Conservation (phyloP, 2,113 vertebrate species). For the Clinocottus analis region DNA sequence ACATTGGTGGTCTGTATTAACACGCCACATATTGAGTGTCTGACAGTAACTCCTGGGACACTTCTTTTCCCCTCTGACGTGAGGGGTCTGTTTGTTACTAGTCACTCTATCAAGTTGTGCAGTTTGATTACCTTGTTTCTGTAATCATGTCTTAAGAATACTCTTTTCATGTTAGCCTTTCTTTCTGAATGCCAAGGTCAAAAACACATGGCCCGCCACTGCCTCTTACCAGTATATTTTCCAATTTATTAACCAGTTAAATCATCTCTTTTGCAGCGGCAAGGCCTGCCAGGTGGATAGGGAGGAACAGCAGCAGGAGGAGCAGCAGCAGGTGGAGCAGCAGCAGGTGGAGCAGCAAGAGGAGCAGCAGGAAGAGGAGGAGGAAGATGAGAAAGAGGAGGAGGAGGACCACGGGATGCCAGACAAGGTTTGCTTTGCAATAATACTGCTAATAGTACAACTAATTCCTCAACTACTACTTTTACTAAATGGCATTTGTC, state of each 20-base stretch:
- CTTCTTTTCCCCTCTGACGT: too few relatives aligned
- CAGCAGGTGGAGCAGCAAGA: constrained; percentile 21
- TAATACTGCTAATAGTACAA: background rate
- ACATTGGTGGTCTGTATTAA: too few relatives aligned
- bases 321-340: background rate
- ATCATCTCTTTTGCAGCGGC: constrained; percentile 35
- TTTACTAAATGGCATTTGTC: too few relatives aligned
- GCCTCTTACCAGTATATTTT: background rate
- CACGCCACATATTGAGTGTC: too few relatives aligned
- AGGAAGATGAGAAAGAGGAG: background rate
- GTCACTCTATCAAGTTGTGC: constrained; percentile 73
- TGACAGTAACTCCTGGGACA: too few relatives aligned
- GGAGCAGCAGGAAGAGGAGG: background rate
- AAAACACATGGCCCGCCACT: too few relatives aligned
- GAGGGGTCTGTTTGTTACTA: constrained; percentile 76
- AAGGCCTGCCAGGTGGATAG: constrained; percentile 47
- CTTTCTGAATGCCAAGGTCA: too few relatives aligned
- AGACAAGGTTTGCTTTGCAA: constrained; percentile 50
- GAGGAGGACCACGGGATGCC: constrained; percentile 11
- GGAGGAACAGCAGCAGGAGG: constrained; percentile 26
- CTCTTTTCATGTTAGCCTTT: constrained; percentile 78
- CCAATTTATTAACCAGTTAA: background rate
- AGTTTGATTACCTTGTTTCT: constrained; percentile 78
- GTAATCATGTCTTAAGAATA: constrained; percentile 76
- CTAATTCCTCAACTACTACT: background rate